Evolutionary conservation across 1,140 invertebrate species (phyloP).

Genomic region (Drosophila kohkoa): DNA sequence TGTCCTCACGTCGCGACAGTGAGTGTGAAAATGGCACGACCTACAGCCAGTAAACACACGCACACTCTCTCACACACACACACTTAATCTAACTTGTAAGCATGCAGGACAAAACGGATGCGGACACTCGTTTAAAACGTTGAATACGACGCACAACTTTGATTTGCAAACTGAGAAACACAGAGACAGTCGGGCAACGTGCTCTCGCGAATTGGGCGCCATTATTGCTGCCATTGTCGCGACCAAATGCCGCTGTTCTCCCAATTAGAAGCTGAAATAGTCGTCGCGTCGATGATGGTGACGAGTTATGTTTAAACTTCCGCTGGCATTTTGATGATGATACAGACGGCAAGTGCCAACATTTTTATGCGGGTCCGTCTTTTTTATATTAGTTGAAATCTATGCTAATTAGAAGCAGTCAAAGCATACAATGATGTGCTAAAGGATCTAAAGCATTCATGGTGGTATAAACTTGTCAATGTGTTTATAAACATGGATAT

Average conservation of each 20-base stretch:
- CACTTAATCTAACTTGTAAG: constrained; percentile 4
- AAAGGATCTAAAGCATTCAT: background rate
- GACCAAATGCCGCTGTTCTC: constrained; percentile 70
- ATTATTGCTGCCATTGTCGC: constrained; percentile 75
- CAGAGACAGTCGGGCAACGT: constrained; percentile 30
- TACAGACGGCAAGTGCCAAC: background rate
- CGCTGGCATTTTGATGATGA: constrained; percentile 2
- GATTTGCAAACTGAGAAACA: constrained; percentile 59
- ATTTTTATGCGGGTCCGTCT: background rate
- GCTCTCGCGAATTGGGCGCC: constrained; percentile 64
- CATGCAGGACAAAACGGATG: constrained; percentile 50
- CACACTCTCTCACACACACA: constrained; percentile 16
- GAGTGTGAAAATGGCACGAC: constrained; percentile 59
- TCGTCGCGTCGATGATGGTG: constrained; percentile 65
- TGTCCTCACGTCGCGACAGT: constrained; percentile 55
- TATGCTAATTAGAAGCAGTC: background rate
- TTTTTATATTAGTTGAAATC: background rate
- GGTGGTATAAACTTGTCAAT: too few species aligned
- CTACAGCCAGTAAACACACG: constrained; percentile 45
- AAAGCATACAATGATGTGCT: background rate
- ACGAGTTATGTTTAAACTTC: constrained; percentile 55
- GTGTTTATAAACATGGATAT: too few species aligned
- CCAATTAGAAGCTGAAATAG: constrained; percentile 72
- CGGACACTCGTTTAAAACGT: constrained; percentile 33
- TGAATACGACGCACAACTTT: constrained; percentile 60